Conservation (phyloP, 2,888 invertebrate species). For the Drosophila mimica region DNA sequence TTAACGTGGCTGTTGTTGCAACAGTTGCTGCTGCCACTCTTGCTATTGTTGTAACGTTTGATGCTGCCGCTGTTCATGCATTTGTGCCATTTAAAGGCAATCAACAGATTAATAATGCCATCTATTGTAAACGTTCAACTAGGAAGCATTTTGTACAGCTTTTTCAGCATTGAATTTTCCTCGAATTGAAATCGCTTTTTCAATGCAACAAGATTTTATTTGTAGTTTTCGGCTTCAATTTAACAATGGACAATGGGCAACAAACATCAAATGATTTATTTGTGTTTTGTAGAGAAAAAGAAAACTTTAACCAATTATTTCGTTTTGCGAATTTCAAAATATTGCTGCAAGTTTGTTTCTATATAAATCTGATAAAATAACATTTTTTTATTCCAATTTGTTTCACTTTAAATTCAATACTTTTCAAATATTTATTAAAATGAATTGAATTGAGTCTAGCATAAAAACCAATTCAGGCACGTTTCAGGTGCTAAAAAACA, state of each 20-base stretch:
- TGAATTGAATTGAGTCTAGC: not conserved
- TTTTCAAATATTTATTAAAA: not conserved
- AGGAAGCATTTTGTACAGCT: constrained; percentile 1
- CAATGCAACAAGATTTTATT: not conserved
- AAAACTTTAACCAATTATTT: not conserved
- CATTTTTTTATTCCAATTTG: not conserved
- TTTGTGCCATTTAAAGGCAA: constrained; percentile 62
- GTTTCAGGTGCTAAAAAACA: constrained; percentile 36
- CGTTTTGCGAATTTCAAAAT: not conserved
- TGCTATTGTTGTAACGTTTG: constrained; percentile 3
- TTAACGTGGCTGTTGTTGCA: not conserved
- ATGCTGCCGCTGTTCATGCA: constrained; percentile 10
- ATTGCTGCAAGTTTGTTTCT: not conserved
- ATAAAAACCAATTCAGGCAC: constrained; percentile 46
- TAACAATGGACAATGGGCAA: no score
- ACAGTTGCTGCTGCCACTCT: not conserved
- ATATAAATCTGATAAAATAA: not conserved
- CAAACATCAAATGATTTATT: not conserved
- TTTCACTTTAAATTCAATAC: not conserved
- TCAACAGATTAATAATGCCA: constrained; percentile 46
- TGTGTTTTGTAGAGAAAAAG: not conserved
- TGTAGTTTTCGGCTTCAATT: not conserved
- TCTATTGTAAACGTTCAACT: constrained; percentile 31
- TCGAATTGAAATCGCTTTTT: not conserved
- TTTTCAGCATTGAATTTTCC: not conserved